phyloP scores from a whole-genome alignment of 1,140 invertebrate genomes.

The Venturia canescens region DNA sequence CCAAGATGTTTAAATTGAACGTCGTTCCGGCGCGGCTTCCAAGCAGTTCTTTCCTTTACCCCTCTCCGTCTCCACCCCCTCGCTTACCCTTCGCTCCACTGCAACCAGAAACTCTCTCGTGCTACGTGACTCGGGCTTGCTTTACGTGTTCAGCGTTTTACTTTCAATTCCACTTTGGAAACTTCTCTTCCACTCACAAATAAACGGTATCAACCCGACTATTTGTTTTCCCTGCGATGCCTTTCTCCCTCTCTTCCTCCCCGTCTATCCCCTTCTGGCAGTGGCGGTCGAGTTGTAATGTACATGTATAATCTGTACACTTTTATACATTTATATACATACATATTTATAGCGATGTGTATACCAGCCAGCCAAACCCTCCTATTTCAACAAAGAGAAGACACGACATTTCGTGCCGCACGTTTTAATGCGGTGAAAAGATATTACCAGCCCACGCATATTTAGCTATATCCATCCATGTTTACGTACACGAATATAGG shows the following conservation, averaged over 20 bases:
- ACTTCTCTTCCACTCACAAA: slow-evolving; percentile 70
- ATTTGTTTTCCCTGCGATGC: slow-evolving; percentile 66
- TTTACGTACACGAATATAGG: neutral
- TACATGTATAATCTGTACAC: neutral
- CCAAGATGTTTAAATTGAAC: slow-evolving; percentile 54
- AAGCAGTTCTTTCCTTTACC: slow-evolving; percentile 28
- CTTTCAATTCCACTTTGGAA: slow-evolving; percentile 73
- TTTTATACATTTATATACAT: neutral
- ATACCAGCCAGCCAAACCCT: neutral
- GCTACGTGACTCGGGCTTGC: slow-evolving; percentile 48
- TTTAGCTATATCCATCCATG: neutral
- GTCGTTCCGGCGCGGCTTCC: slow-evolving; percentile 47
- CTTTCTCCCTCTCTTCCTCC: neutral
- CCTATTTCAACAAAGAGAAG: slow-evolving; percentile 47
- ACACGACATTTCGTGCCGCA: slow-evolving; percentile 71
- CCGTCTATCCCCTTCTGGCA: slow-evolving; percentile 53
- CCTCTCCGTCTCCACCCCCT: slow-evolving; percentile 28
- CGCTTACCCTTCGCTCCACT: slow-evolving; percentile 26
- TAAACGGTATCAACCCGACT: slow-evolving; percentile 68
- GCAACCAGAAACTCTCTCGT: slow-evolving; percentile 40
- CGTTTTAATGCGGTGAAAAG: slow-evolving; percentile 65
- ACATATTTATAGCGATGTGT: slow-evolving; percentile 19
- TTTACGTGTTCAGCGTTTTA: slow-evolving; percentile 66
- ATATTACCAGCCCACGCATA: slow-evolving; percentile 66
- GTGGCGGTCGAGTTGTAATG: slow-evolving; percentile 34